phyloP scores from a whole-genome alignment of 2,888 invertebrate genomes.

The Ennomos quercinarius region DNA sequence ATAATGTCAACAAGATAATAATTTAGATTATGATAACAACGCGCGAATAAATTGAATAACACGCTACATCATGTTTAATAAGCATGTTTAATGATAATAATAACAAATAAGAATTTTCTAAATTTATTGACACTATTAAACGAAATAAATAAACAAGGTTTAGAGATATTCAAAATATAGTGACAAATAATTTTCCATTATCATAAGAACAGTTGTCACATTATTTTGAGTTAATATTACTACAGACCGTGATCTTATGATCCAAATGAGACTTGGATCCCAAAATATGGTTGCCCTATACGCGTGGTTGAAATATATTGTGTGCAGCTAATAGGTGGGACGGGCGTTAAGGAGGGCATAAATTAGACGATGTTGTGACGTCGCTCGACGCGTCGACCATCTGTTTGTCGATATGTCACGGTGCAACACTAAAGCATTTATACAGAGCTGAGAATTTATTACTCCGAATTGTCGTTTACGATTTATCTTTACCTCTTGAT shows the following conservation, averaged over 20 bases:
- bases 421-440: conserved; percentile 61
- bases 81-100: conserved; percentile 25
- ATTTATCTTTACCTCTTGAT: conserved; percentile 12
- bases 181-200: conserved; percentile 29
- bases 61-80: conserved; percentile 23
- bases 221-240: conserved; percentile 35
- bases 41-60: conserved; percentile 22
- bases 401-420: conserved; percentile 84
- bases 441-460: conserved; percentile 55
- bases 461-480: neutral
- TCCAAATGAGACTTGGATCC: conserved; percentile 41
- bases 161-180: conserved; percentile 24
- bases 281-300: conserved; percentile 59
- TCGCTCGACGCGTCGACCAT: conserved; percentile 69
- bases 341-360: conserved; percentile 83
- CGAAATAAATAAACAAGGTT: conserved; percentile 13
- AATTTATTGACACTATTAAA: conserved; percentile 20
- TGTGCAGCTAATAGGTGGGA: conserved; percentile 83
- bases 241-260: conserved; percentile 32
- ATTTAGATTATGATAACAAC: conserved; percentile 21
- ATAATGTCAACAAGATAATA: conserved; percentile 25
- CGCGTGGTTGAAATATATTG: conserved; percentile 74
- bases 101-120: conserved; percentile 20
- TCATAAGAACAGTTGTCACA: conserved; percentile 31
- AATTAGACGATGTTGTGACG: conserved; percentile 84